Conservation (phyloP, 2,113 vertebrate genomes). For the Syrrhaptes paradoxus region DNA sequence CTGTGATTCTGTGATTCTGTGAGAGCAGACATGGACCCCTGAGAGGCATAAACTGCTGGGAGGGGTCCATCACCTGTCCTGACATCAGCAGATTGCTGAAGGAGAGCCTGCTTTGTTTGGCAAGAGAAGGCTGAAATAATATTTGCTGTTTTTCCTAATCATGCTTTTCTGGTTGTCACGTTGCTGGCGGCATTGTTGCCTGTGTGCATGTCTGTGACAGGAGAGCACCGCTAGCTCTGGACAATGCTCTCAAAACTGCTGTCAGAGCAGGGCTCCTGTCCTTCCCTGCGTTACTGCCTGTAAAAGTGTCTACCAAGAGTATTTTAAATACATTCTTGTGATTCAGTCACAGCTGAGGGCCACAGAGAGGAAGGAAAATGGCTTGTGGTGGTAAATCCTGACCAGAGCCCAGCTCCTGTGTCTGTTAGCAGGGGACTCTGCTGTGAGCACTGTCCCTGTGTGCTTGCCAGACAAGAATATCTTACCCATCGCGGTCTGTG, state of each 20-base stretch:
- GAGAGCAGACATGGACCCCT: neutral
- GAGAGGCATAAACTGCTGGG: neutral
- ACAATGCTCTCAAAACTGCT: neutral
- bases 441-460: rapidly evolving
- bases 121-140: neutral
- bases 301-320: neutral
- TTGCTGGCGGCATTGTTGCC: neutral
- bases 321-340: neutral
- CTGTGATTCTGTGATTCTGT: too few relatives aligned
- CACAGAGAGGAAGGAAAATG: neutral
- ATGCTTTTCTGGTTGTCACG: neutral
- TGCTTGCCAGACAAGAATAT: neutral
- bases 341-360: neutral
- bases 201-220: neutral
- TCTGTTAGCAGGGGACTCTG: neutral
- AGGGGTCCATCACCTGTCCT: rapidly evolving
- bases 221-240: neutral
- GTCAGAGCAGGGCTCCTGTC: neutral
- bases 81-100: rapidly evolving
- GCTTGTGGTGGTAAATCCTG: neutral
- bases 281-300: neutral
- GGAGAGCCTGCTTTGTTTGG: neutral
- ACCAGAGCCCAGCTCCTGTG: neutral
- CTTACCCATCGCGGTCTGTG: neutral
- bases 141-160: neutral